Conservation (phyloP, 1,140 invertebrate species). For the Cydia pomonella region DNA sequence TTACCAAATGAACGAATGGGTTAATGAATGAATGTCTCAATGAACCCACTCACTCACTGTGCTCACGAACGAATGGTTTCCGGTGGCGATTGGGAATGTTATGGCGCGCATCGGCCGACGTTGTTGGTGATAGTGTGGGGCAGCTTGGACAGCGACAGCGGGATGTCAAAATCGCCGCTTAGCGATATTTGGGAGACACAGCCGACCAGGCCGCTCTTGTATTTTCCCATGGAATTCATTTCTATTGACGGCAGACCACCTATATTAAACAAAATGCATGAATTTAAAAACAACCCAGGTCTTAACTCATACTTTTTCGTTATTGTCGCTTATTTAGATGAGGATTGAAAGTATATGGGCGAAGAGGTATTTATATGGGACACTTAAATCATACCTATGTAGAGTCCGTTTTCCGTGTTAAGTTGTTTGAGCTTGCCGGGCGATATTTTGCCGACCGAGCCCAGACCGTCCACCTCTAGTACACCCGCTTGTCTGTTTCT, state of each 20-base stretch:
- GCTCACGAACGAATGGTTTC: not conserved
- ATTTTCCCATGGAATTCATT: slow-evolving; percentile 73
- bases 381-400: slow-evolving; percentile 85
- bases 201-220: slow-evolving; percentile 70
- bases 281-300: slow-evolving; percentile 24
- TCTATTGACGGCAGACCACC: slow-evolving; percentile 78
- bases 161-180: slow-evolving; percentile 77
- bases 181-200: slow-evolving; percentile 78
- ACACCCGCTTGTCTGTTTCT: slow-evolving; percentile 93
- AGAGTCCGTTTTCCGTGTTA: slow-evolving; percentile 91
- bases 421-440: slow-evolving; percentile 92
- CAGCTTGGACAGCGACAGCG: slow-evolving; percentile 70
- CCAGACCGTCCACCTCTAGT: slow-evolving; percentile 91
- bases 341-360: too few relatives aligned
- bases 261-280: slow-evolving; percentile 46
- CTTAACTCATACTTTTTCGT: too few relatives aligned
- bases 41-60: not conserved
- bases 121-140: slow-evolving; percentile 78
- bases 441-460: slow-evolving; percentile 88
- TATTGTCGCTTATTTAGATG: too few relatives aligned
- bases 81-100: slow-evolving; percentile 37
- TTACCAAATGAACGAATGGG: not conserved
- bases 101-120: slow-evolving; percentile 74
- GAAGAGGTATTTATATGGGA: not conserved
- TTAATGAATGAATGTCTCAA: not conserved